Evolutionary conservation across 2,888 invertebrate species (phyloP), one percentile per base, ranked within the genome.

Genomic region (Neocrepidodera transversa): DNA sequence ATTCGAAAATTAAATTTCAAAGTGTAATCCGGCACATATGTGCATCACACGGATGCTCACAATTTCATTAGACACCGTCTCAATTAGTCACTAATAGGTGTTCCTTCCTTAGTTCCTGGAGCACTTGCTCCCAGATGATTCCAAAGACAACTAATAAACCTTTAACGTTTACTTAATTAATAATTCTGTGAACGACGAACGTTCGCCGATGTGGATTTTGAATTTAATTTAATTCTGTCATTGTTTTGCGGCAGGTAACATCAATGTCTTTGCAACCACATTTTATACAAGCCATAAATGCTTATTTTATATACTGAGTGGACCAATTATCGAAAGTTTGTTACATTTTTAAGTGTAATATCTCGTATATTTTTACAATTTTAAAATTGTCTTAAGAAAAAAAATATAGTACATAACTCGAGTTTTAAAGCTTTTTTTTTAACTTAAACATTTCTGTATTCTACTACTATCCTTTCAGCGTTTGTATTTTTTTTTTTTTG

Each of bases 121-220:
- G 52, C 52, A 45, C 38, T 47, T 52, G 47, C 52, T 58, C 52
- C 58, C 56, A 56, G 30, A 56, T 56, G 58, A 52, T 58, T 48
- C 58, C 52, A 52, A 58, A 52, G 58, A 52, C 48, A 58, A 58
- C 51, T 47, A 56, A 58, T 58, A 58, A 58, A 47, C 52, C 58
- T 52, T 64, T 55, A 56, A 52, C 50, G 26, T 38, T 38, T 40
- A 51, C 35, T 30, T 64, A 64, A 65, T 64, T 65, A 65, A 67
- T 67, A 67, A 63, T 42, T 51, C 51, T 40, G n/a, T n/a, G 26
- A 51, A 14, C 51, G 4, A 17, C 6, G 20, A 35, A 20, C 4
- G 17, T 54, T 58, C 47, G 38, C 36, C n/a, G 42, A 56, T 60
- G 56, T 48, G 52, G 14, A 35, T 2, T 14, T 35, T 13, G 13